Evolutionary conservation across 2,888 invertebrate species (phyloP).

Genomic region (Pocota personata): DNA sequence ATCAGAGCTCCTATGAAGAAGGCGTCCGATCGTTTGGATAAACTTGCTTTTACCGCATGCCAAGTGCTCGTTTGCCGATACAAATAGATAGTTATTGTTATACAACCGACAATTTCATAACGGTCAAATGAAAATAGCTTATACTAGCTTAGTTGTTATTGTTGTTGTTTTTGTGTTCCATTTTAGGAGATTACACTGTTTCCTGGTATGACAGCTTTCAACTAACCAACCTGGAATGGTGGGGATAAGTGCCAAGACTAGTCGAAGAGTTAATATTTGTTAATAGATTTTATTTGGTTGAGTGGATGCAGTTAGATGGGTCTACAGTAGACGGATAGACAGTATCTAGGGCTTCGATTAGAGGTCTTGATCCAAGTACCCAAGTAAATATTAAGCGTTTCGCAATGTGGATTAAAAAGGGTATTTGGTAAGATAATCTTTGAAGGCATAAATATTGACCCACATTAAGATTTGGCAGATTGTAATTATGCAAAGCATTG

Average conservation of each 20-base stretch:
- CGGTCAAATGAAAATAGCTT: conserved; percentile 73
- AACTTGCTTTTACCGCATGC: conserved; percentile 72
- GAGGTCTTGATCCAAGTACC: too few relatives aligned
- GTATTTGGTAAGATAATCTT: too few relatives aligned
- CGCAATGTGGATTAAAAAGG: too few relatives aligned
- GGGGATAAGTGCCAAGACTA: not conserved
- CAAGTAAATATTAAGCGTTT: too few relatives aligned
- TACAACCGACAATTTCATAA: conserved; percentile 73
- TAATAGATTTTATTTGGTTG: not conserved
- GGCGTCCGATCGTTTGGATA: conserved; percentile 65
- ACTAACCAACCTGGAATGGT: not conserved
- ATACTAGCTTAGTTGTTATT: conserved; percentile 45
- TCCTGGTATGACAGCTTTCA: conserved; percentile 67
- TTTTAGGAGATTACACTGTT: conserved; percentile 60
- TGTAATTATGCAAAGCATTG: too few relatives aligned
- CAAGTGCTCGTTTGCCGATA: conserved; percentile 69
- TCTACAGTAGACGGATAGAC: not conserved
- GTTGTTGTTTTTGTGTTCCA: conserved; percentile 42
- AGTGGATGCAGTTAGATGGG: not conserved
- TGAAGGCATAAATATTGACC: too few relatives aligned
- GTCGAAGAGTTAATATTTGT: not conserved
- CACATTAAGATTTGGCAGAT: too few relatives aligned
- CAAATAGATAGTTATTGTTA: conserved; percentile 70
- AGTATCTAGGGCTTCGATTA: not conserved
- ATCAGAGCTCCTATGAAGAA: conserved; percentile 21